Conservation (phyloP, 1,140 invertebrate genomes). For the Lordiphosa clarofinis region DNA sequence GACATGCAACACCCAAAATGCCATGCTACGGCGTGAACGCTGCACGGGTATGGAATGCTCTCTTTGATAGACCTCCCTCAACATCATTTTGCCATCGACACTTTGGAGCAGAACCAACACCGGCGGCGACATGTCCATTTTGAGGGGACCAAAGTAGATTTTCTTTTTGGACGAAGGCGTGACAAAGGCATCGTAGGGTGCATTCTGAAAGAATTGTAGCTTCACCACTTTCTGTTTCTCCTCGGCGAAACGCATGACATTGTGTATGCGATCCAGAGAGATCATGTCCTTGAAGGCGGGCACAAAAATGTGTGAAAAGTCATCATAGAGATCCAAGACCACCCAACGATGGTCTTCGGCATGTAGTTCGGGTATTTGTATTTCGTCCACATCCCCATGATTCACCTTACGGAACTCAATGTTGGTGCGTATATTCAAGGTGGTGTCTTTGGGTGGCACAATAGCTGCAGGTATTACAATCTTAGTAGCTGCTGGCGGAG, state of each 20-base stretch:
- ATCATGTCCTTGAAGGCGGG: constrained; percentile 64
- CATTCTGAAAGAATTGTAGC: constrained; percentile 57
- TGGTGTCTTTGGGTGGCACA: not conserved
- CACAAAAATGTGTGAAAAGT: constrained; percentile 77
- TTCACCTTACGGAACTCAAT: constrained; percentile 64
- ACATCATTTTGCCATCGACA: constrained; percentile 74
- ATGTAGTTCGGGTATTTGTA: constrained; percentile 49
- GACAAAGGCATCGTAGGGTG: constrained; percentile 68
- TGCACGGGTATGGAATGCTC: constrained; percentile 52
- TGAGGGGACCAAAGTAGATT: constrained; percentile 71
- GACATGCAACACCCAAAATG: constrained; percentile 61
- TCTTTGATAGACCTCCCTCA: constrained; percentile 67
- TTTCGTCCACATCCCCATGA: constrained; percentile 45
- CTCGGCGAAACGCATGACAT: constrained; percentile 45
- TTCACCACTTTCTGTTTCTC: constrained; percentile 64
- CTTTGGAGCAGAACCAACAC: constrained; percentile 68
- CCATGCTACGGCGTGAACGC: constrained; percentile 49
- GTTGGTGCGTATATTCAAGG: constrained; percentile 47
- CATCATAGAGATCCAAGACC: constrained; percentile 64
- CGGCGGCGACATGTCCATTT: constrained; percentile 42
- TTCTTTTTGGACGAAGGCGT: constrained; percentile 51
- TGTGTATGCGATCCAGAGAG: constrained; percentile 65
- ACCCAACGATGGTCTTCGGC: constrained; percentile 64
- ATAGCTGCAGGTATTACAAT: too few species aligned
- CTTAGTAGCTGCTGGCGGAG: too few species aligned